These are phyloP conservation scores for Aramus guarauna DNA, from an alignment of 2,113 vertebrate species.

Conservation along the genomic window DNA sequence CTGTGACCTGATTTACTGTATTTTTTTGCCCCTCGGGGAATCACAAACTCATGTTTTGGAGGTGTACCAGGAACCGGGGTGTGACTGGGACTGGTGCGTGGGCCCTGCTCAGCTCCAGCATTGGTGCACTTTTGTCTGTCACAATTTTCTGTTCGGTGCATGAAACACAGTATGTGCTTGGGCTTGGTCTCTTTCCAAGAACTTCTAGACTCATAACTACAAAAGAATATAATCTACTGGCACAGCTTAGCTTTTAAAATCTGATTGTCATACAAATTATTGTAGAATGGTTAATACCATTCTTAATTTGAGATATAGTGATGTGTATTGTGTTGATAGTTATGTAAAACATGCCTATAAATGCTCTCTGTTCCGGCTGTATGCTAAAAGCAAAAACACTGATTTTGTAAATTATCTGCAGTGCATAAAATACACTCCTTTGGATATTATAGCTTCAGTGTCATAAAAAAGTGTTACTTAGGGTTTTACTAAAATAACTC, in stretches of 20 bases:
- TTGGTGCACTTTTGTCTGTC: neutral
- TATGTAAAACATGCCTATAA: neutral
- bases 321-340: no score
- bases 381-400: neutral
- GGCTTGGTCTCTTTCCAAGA: no score
- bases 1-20: neutral
- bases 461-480: neutral
- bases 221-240: neutral
- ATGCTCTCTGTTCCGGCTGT: neutral
- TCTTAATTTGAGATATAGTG: no score
- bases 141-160: neutral
- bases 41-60: accelerated
- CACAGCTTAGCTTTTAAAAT: neutral
- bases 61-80: no score
- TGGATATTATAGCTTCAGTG: no score
- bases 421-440: accelerated
- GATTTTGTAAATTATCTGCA: neutral
- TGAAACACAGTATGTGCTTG: accelerated
- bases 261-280: neutral
- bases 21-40: neutral
- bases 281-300: neutral
- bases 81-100: neutral
- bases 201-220: neutral
- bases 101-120: neutral
- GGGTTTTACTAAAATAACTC: neutral